phyloP scores from a whole-genome alignment of 1,140 invertebrate genomes.

The Helicoverpa zea region DNA sequence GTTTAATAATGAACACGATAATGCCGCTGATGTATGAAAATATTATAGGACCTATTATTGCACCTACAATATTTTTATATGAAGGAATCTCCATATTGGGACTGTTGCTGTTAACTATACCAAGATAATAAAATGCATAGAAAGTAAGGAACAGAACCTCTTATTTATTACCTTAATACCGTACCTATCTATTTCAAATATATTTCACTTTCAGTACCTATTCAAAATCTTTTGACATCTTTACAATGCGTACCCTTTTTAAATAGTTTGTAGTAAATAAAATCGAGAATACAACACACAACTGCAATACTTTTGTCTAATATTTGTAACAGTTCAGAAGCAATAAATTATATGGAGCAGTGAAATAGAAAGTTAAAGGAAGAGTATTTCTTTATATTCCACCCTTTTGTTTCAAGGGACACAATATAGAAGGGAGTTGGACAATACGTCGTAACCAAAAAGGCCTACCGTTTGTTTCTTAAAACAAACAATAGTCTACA shows the following conservation, averaged over 20 bases:
- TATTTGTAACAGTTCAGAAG: slow-evolving; percentile 53
- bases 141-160: not conserved
- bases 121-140: not conserved
- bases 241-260: slow-evolving; percentile 11
- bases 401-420: slow-evolving; percentile 1
- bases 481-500: slow-evolving; percentile 10
- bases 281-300: slow-evolving; percentile 36
- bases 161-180: not conserved
- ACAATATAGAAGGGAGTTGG: not conserved
- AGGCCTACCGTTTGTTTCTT: slow-evolving; percentile 53
- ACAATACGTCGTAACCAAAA: slow-evolving; percentile 54
- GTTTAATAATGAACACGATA: not conserved
- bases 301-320: slow-evolving; percentile 48
- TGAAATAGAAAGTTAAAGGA: slow-evolving; percentile 61
- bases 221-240: slow-evolving; percentile 11
- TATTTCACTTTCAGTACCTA: not conserved
- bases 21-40: not conserved
- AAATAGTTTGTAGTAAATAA: slow-evolving; percentile 20
- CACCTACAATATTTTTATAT: too few species aligned
- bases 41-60: too few species aligned
- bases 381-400: slow-evolving; percentile 28
- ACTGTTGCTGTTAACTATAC: not conserved
- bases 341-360: slow-evolving; percentile 56
- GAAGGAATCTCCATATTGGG: not conserved
- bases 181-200: not conserved